A percentile compares a stretch with the other conserved stretches of the same genome.
Evolutionary conservation across 2,888 invertebrate species (phyloP).

Genomic region (Prenolepis imparis): DNA sequence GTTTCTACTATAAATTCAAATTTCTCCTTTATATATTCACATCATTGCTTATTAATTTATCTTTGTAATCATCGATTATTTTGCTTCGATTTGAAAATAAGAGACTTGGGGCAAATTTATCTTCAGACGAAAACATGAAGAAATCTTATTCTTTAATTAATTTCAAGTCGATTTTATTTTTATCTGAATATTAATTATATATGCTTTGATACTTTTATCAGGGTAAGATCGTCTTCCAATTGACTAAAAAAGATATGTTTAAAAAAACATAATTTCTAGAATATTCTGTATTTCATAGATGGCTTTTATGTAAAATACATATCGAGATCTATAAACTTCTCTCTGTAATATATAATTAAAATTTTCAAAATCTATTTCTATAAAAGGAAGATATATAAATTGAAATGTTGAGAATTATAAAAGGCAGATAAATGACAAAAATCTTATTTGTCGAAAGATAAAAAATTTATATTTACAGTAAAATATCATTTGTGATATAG

Average conservation of each 20-base stretch:
- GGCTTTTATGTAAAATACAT: no score
- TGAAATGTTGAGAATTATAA: neutral
- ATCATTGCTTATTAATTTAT: neutral
- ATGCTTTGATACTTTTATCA: neutral
- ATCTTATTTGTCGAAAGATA: neutral
- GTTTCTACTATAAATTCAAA: slow-evolving; percentile 12
- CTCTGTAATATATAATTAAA: no score
- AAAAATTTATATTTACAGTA: neutral
- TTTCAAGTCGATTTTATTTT: neutral
- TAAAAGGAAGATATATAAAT: neutral
- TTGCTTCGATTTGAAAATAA: neutral
- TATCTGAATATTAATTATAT: neutral
- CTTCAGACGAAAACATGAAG: neutral
- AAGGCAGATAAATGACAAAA: neutral
- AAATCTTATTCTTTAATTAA: neutral
- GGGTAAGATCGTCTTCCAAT: neutral
- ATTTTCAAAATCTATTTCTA: neutral
- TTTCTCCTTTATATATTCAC: neutral
- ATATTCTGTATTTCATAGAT: no score
- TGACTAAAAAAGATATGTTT: neutral
- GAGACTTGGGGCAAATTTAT: neutral
- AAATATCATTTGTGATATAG: neutral
- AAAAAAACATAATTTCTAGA: no score
- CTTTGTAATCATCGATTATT: slow-evolving; percentile 8
- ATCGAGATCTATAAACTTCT: no score